Conservation (phyloP, 2,113 vertebrate species). For the Cyprinodon tularosa region DNA sequence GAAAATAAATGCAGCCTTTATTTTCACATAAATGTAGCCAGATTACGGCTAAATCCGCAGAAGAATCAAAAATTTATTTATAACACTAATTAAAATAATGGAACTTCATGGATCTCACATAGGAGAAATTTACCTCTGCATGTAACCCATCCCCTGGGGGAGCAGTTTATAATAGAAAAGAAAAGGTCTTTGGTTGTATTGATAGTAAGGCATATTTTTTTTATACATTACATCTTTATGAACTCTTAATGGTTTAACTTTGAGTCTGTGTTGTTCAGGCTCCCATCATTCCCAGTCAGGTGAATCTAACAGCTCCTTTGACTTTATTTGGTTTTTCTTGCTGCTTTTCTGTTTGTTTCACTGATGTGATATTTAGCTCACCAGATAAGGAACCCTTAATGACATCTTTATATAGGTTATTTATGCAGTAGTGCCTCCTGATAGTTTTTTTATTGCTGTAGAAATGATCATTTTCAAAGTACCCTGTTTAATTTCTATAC, state of each 20-base stretch:
- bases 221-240: background rate
- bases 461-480: background rate
- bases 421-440: background rate
- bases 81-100: background rate
- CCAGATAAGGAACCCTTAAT: background rate
- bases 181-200: no score
- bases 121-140: background rate
- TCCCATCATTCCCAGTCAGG: slow-evolving; percentile 20
- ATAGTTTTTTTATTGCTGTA: background rate
- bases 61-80: background rate
- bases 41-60: background rate
- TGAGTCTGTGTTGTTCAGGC: no score
- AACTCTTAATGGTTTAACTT: background rate
- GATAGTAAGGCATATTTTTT: background rate
- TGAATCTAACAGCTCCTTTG: slow-evolving; percentile 28
- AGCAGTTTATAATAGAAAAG: no score
- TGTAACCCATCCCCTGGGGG: background rate
- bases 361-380: slow-evolving; percentile 25
- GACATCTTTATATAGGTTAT: background rate
- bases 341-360: slow-evolving; percentile 2
- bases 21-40: background rate
- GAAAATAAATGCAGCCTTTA: background rate
- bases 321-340: slow-evolving; percentile 16
- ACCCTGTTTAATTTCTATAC: background rate
- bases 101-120: background rate